Conservation (phyloP, 1,140 invertebrate genomes). For the Sinella curviseta region DNA sequence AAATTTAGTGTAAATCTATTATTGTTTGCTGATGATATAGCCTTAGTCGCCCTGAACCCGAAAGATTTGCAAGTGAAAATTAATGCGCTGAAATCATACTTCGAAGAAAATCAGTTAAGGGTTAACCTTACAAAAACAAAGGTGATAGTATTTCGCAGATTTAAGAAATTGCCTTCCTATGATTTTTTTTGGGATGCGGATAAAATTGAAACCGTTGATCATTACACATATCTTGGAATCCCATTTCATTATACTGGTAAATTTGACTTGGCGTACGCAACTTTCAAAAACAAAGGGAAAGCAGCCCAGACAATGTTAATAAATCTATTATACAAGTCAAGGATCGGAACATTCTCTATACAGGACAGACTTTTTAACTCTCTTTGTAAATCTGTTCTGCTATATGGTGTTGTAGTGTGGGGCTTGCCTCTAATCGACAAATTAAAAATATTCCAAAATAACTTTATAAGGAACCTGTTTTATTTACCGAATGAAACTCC, state of each 20-base stretch:
- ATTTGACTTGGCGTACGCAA: neutral
- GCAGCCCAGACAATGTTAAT: neutral
- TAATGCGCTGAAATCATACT: neutral
- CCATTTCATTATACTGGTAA: neutral
- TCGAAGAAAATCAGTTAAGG: constrained; percentile 9
- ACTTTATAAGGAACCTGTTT: neutral
- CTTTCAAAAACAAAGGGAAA: constrained; percentile 29
- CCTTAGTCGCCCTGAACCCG: neutral
- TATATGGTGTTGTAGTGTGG: neutral
- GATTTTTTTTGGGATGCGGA: neutral
- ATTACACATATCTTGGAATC: constrained; percentile 32
- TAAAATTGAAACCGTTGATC: constrained; percentile 19
- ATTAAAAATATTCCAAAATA: neutral
- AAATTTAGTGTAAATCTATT: constrained; percentile 27
- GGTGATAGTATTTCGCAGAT: constrained; percentile 23
- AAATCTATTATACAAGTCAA: neutral
- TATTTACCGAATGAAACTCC: constrained; percentile 6
- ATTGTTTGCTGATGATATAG: constrained; percentile 34
- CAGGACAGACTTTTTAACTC: constrained; percentile 22
- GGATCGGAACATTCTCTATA: neutral
- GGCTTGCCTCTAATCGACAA: neutral
- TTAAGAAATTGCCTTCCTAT: neutral
- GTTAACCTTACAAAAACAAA: constrained; percentile 35
- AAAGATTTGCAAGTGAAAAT: constrained; percentile 32
- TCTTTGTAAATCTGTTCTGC: neutral